Percentiles rank a stretch among this genome's conserved stretches.
Conservation (phyloP, 2,113 vertebrate species). For the Rhynchomys soricoides region DNA sequence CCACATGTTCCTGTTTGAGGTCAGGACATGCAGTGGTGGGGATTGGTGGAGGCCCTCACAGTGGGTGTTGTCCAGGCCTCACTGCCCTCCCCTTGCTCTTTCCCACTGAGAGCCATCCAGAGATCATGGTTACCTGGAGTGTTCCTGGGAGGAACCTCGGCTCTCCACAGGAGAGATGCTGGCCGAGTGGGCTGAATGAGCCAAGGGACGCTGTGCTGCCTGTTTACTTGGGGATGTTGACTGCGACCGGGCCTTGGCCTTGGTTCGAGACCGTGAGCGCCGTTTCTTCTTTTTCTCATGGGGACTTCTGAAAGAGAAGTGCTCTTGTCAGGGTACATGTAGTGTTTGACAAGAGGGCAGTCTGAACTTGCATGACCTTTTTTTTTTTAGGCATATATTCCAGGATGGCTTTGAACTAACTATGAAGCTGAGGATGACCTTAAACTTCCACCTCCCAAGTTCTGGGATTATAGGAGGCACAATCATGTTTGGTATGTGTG, state of each 20-base stretch:
- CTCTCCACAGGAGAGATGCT: slow-evolving; percentile 94
- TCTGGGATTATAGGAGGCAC: background rate
- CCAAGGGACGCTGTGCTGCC: slow-evolving; percentile 83
- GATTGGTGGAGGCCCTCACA: background rate
- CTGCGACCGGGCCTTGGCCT: slow-evolving; percentile 88
- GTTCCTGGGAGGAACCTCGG: slow-evolving; percentile 93
- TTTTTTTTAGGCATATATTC: background rate
- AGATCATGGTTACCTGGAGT: slow-evolving; percentile 88
- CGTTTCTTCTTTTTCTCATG: slow-evolving; percentile 92
- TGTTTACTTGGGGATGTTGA: slow-evolving; percentile 90
- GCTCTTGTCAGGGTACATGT: background rate
- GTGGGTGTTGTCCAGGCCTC: background rate
- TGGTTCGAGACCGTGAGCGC: slow-evolving; percentile 86
- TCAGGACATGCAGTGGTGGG: background rate
- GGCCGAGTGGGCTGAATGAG: slow-evolving; percentile 87
- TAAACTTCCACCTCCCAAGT: background rate
- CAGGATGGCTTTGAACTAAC: background rate
- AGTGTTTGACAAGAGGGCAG: background rate
- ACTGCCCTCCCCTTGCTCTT: background rate
- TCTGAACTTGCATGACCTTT: background rate
- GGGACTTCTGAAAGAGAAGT: slow-evolving; percentile 85
- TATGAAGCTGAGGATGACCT: background rate
- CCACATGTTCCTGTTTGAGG: background rate
- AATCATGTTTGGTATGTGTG: background rate
- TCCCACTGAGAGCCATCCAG: rapidly evolving